Base-by-base conservation (phyloP, 1,140 invertebrate genomes). In the Drosophila azteca region DNA sequence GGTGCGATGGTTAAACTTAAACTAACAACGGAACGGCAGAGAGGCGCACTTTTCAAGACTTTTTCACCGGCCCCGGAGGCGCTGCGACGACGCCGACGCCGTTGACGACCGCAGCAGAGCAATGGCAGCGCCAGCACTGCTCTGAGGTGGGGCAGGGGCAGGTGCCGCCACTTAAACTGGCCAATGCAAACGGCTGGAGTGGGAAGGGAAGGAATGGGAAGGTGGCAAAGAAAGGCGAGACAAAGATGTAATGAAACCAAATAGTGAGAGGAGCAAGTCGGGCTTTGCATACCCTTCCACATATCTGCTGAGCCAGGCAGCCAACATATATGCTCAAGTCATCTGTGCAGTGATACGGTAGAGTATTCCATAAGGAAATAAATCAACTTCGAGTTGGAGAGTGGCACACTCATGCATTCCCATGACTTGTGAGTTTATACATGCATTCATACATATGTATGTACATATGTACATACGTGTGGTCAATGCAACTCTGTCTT, bases 161-260 rank as follows among this genome's bases (percentile, higher is more conserved):
- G 44, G 35, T 7, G 65, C 57, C 49, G 45, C 73, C 35, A 58
- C 45, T 61, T 51, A 46, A 62, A 69, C 77, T 65, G 77, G 93
- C 35, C 11, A 11, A 39, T 39, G 35, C 11, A 39, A 39, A 39
- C 35, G 35, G 11, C 35, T 39, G 35, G 2, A 9, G 35, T 93
- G 90, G 94, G 52, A 94, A 95, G 3, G 94, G 96, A 81, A 95
- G 95, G 6, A 41, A 57, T 94, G 94, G 69, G 92, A 97, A 26
- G 92, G 97, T 20, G 94, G 97, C 6, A 94, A 97, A 35, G 96
- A 81, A 81, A 81, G 78, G 78, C 77, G 79, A 74, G 66, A 53
- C 79, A 60, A 61, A 79, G 69, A 57, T 83, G 80, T 83, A 83
- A 84, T 83, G 67, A 76, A 65, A 49, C 75, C 65, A 62, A 24